These are phyloP conservation scores for Lordiphosa fenestrarum DNA, from an alignment of 2,888 invertebrate species.

Conservation along the genomic window DNA sequence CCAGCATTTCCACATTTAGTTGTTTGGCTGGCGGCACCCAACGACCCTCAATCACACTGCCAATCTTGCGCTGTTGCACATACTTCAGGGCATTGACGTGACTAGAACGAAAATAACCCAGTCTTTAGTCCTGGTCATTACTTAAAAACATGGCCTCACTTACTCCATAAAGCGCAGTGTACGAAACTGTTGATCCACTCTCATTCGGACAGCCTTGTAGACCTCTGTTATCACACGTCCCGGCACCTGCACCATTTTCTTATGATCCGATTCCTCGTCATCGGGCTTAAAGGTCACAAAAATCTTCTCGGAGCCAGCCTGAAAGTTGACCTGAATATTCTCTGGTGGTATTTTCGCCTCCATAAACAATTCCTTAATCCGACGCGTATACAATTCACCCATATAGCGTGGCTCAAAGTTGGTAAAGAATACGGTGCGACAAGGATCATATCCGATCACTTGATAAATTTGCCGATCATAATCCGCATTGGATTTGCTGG, in stretches of 20 bases:
- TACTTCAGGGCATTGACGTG: slow-evolving; percentile 81
- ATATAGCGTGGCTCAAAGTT: slow-evolving; percentile 85
- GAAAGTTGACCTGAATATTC: slow-evolving; percentile 79
- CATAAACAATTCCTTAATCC: slow-evolving; percentile 83
- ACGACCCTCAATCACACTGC: slow-evolving; percentile 64
- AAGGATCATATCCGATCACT: slow-evolving; percentile 87
- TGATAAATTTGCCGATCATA: slow-evolving; percentile 86
- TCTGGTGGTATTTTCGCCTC: slow-evolving; percentile 79
- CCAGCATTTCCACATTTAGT: slow-evolving; percentile 82
- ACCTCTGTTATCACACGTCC: slow-evolving; percentile 86
- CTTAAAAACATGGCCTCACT: slow-evolving; percentile 23
- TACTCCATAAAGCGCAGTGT: slow-evolving; percentile 76
- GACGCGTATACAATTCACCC: slow-evolving; percentile 85
- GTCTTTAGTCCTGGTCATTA: too few species aligned
- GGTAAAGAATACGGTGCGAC: slow-evolving; percentile 86
- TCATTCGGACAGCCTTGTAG: slow-evolving; percentile 87
- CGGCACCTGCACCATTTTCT: slow-evolving; percentile 79
- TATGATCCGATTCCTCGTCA: slow-evolving; percentile 45
- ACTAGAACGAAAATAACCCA: slow-evolving; percentile 68
- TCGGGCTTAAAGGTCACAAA: slow-evolving; percentile 85
- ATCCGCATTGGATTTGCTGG: slow-evolving; percentile 81
- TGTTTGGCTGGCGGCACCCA: slow-evolving; percentile 65
- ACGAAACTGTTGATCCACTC: slow-evolving; percentile 81
- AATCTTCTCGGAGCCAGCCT: slow-evolving; percentile 83
- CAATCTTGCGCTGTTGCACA: slow-evolving; percentile 77